Conservation (phyloP, 2,113 vertebrate genomes). For the Hippopotamus amphibius region DNA sequence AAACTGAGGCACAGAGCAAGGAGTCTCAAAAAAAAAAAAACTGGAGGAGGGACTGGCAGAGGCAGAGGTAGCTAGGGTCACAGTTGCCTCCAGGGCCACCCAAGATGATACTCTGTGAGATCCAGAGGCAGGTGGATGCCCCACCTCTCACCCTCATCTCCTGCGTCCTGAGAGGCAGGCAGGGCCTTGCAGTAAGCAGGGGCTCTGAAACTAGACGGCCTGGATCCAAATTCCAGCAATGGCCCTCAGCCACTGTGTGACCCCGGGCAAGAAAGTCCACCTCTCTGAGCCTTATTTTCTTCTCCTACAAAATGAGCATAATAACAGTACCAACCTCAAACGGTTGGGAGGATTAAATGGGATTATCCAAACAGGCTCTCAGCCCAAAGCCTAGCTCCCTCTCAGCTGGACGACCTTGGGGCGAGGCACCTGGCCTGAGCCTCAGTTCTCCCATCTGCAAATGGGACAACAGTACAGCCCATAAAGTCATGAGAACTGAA, state of each 20-base stretch:
- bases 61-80: background rate
- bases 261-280: background rate
- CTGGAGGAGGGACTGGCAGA: background rate
- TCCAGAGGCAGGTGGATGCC: background rate
- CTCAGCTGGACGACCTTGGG: background rate
- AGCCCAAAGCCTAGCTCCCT: background rate
- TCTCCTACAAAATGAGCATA: background rate
- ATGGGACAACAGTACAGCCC: background rate
- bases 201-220: background rate
- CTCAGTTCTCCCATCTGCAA: background rate
- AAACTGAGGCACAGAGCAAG: background rate
- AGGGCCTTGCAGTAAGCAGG: background rate
- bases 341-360: background rate
- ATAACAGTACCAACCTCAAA: background rate
- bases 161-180: background rate
- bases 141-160: background rate
- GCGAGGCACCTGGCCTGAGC: background rate
- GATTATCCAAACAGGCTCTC: background rate
- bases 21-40: background rate
- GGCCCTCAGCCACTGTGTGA: background rate
- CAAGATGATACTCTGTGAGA: background rate
- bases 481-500: background rate
- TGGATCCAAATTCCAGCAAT: background rate
- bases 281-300: background rate
- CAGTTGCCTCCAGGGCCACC: background rate